Evolutionary conservation across 2,888 invertebrate species (phyloP), one percentile per base, ranked within the genome.

Genomic region (Panopea generosa): DNA sequence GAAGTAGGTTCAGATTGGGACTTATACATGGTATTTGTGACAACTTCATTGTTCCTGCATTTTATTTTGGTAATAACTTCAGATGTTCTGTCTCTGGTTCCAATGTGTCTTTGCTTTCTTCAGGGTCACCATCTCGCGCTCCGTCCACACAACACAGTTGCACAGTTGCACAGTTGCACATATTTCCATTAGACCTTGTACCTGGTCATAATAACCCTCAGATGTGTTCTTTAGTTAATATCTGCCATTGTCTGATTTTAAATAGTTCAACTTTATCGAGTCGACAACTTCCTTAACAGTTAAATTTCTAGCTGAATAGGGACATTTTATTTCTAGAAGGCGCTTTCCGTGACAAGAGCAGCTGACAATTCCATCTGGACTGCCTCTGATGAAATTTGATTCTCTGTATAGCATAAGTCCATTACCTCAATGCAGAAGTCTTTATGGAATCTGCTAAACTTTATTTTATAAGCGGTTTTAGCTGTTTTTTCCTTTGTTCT

Each of bases 161-260:
- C 65, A 45, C 1, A 1, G 1, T 14, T 56, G 3, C 26, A 56
- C 26, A 7, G 26, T 20, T 9, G 29, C n/a, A 33, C 33, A 33
- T 7, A 65, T 65, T 1, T 56, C 65, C 56, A 65, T 65, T 27
- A 65, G 22, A 1, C 65, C 45, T 47, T 65, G 65, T 0, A 56
- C 22, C 18, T 65, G 65, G 0, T 43, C 65, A 55, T 20, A 63
- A 24, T 65, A 56, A 2, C 56, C 55, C 26, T 56, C 55, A 9
- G 29, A 1, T 6, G 47, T 29, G 9, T 55, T 16, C 22, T 55
- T 65, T 20, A 65, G 18, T 2, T 20, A 6, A 45, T 16, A 53
- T 7, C 24, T 6, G 9, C 56, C 56, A 47, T 47, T 56, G 1
- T 1, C 40, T n/a, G 6, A 4, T 33, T 33, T 11, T 7, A 33